Percentiles rank a stretch among this genome's conserved stretches.
Evolutionary conservation across 2,113 vertebrate species (phyloP).

Genomic region (Acrocephalus arundinaceus): DNA sequence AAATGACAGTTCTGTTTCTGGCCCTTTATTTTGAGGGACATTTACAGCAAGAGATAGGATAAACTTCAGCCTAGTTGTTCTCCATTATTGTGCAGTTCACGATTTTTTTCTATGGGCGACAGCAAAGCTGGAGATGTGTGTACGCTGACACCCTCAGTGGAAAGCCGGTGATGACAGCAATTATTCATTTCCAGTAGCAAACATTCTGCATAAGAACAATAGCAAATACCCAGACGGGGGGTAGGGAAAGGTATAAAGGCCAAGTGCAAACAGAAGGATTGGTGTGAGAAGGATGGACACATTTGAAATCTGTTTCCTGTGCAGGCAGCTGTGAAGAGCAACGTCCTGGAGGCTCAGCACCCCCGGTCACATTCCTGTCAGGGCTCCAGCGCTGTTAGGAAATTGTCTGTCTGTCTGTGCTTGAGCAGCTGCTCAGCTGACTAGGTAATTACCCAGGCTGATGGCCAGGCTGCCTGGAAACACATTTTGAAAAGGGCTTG

Average conservation of each 20-base stretch:
- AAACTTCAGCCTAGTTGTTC: not conserved
- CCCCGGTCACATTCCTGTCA: rapidly evolving
- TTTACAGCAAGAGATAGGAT: not conserved
- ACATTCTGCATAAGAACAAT: not conserved
- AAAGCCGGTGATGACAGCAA: not conserved
- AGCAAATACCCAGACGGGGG: not conserved
- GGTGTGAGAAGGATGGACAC: not conserved
- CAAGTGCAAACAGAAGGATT: not conserved
- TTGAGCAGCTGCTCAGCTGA: conserved; percentile 25
- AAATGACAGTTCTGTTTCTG: not conserved
- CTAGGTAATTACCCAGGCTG: not conserved
- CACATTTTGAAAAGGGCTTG: not conserved
- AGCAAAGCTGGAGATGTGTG: not conserved
- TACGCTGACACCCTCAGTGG: rapidly evolving
- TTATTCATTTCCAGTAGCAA: conserved; percentile 38
- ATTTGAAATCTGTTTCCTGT: conserved; percentile 19
- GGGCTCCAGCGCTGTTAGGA: not conserved
- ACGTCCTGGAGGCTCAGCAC: not conserved
- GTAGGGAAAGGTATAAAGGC: not conserved
- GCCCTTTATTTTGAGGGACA: not conserved
- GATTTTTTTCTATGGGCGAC: not conserved
- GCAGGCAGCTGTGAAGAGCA: conserved; percentile 16
- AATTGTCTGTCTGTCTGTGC: not conserved
- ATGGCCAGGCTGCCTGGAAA: not conserved
- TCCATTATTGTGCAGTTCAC: conserved; percentile 13